Percentiles rank a stretch among this genome's conserved stretches.
Conservation (phyloP, 2,888 invertebrate genomes). For the Eupithecia vulgata region DNA sequence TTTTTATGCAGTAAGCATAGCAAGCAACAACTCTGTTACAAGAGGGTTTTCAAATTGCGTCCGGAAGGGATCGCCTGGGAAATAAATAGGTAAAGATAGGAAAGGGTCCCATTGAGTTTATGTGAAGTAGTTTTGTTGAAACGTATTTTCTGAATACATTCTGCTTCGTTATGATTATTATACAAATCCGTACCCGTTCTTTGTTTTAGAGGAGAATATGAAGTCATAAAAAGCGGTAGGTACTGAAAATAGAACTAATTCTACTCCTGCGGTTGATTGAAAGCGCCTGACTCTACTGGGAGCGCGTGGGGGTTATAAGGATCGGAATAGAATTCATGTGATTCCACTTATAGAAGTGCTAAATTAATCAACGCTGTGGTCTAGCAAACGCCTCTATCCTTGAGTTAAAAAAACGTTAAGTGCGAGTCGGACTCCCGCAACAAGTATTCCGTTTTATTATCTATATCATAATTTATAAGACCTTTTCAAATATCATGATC, state of each 20-base stretch:
- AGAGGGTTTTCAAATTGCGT: conserved; percentile 21
- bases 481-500: no score
- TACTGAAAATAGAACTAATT: conserved; percentile 57
- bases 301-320: conserved; percentile 35
- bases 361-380: conserved; percentile 41
- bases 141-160: conserved; percentile 6
- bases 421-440: no score
- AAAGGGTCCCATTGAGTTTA: conserved; percentile 21
- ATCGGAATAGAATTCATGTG: conserved; percentile 44
- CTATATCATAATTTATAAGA: no score
- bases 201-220: conserved; percentile 18
- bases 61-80: conserved; percentile 30
- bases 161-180: conserved; percentile 7
- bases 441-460: no score
- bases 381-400: conserved; percentile 14
- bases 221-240: conserved; percentile 35
- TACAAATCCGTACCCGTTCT: not conserved
- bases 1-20: conserved; percentile 25
- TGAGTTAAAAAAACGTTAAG: not conserved
- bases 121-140: conserved; percentile 18
- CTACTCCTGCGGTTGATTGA: conserved; percentile 55
- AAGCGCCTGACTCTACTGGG: conserved; percentile 52
- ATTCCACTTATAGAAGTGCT: conserved; percentile 41
- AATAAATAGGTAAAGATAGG: conserved; percentile 25
- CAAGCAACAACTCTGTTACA: conserved; percentile 20